Evolutionary conservation across 1,140 invertebrate species (phyloP).

Genomic region (Triops cancriformis): DNA sequence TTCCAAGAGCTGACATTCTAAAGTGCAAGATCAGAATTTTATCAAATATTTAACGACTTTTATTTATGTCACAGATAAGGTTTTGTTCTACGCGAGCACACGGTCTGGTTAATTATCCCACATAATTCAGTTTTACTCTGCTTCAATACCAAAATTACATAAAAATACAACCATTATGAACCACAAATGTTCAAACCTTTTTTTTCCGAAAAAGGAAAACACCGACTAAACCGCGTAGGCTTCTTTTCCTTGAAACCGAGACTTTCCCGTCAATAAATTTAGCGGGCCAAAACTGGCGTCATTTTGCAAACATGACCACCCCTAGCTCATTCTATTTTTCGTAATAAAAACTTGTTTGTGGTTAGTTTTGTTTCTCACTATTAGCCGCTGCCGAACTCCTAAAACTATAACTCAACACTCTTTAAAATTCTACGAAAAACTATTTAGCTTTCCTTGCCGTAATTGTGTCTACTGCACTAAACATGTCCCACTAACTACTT

Average conservation of each 20-base stretch:
- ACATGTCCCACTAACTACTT: no score
- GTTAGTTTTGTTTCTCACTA: not conserved
- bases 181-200: not conserved
- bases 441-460: no score
- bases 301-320: not conserved
- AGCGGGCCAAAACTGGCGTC: not conserved
- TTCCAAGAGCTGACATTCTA: no score
- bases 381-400: not conserved
- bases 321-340: not conserved
- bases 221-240: not conserved
- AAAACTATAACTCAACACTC: no score
- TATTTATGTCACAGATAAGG: no score
- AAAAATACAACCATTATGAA: not conserved
- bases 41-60: no score
- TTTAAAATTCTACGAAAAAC: no score
- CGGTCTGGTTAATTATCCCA: not conserved
- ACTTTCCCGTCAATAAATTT: conserved; percentile 1
- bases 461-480: no score
- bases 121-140: not conserved
- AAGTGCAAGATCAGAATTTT: no score
- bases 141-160: not conserved
- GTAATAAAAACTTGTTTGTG: not conserved
- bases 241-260: not conserved
- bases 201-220: not conserved
- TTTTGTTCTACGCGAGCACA: no score